A percentile compares a stretch with the other conserved stretches of the same genome.
Evolutionary conservation across 2,113 vertebrate genomes (phyloP).

Genomic region (Cygnus buccinator): DNA sequence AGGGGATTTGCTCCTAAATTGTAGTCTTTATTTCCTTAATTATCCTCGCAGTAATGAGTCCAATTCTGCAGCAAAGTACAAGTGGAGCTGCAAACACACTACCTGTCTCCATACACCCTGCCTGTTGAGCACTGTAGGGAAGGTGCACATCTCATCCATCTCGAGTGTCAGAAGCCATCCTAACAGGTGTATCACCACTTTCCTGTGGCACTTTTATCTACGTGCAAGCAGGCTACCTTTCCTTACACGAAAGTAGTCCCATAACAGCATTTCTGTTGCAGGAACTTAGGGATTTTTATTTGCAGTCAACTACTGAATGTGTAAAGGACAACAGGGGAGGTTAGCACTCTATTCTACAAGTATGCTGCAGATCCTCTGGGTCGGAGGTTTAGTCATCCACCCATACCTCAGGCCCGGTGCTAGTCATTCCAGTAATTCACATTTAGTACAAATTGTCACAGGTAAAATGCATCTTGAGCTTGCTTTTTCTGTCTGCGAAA

Average conservation of each 20-base stretch:
- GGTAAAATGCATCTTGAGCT: background rate
- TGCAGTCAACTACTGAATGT: background rate
- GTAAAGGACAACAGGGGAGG: background rate
- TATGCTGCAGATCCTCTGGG: slow-evolving; percentile 26
- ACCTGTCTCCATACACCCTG: background rate
- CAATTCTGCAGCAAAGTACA: background rate
- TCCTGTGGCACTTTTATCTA: background rate
- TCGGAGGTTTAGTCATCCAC: background rate
- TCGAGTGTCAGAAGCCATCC: background rate
- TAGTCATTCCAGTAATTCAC: slow-evolving; percentile 26
- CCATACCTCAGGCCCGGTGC: slow-evolving; percentile 20
- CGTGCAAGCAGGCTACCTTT: background rate
- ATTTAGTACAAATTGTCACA: slow-evolving; percentile 32
- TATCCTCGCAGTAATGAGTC: background rate
- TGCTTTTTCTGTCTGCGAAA: background rate
- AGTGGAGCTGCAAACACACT: background rate
- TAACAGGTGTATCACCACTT: background rate
- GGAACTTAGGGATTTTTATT: background rate
- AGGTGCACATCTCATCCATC: background rate
- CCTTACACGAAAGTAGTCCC: background rate
- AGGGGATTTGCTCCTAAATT: slow-evolving; percentile 4
- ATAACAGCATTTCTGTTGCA: background rate
- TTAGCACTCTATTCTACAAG: background rate
- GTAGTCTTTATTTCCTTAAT: background rate
- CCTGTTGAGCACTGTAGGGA: background rate